Base-by-base conservation (phyloP, 2,113 vertebrate genomes). In the Myrmecophaga tridactyla region DNA sequence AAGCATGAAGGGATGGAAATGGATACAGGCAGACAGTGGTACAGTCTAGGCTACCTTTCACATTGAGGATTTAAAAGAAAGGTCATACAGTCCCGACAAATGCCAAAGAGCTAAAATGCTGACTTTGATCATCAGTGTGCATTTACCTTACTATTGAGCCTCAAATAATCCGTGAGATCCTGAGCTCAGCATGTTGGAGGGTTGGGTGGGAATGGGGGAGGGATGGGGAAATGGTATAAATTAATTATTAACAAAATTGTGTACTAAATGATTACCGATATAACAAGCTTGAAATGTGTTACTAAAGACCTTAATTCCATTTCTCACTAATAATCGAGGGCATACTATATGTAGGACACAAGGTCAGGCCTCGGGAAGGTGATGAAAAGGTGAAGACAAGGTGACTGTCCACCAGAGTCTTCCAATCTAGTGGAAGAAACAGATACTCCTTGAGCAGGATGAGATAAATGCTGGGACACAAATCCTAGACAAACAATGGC, bases 81-180 rank as follows among this genome's bases (percentile, higher is more conserved):
- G 87, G 96, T 25, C 39, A 51, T 39, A 23, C 36, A 70, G 39
- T 75, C 11, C 29, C 63, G 63, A n/a, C 27, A 87, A 87, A 78
- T 31, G 10, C 39, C 39, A 34, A 63, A 87, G 7, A 96, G 84
- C 13, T 0, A 36, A 91, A 83, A 53, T 48, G 15, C 91, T 46
- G 1, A 25, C 6, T 29, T 51, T 81, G 25, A n/a, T 81, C 43
- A 34, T 94, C 2, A 48, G 75, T 48, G 36, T 75, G 85, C 1
- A 96, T 97, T 98, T 97, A 98, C 97, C 36, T 98, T 98, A 69
- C 88, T 88, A 94, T 96, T 96, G 46, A 98, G 58, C 93, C 96
- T 98, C 94, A 98, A 97, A 85, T 98, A 96, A 94, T 98, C 98
- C 63, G 7, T 98, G 17, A 97, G 96, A 94, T 98, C 98, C 83